These are phyloP conservation scores for Lytechinus variegatus DNA, from an alignment of 35 echinoderm and acorn worm genomes.

Conservation along the genomic window DNA sequence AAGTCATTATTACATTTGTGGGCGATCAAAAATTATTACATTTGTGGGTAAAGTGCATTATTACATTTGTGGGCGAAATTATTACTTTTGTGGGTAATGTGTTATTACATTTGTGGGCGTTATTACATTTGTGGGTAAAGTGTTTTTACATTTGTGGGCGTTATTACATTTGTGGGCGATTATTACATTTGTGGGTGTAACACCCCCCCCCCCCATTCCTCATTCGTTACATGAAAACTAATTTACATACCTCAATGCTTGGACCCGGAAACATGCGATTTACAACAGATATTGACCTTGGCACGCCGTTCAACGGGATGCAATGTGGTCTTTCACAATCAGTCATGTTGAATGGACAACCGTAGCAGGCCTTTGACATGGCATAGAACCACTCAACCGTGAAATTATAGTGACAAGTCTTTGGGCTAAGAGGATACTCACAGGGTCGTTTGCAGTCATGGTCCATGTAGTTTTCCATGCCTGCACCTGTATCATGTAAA, in stretches of 20 bases:
- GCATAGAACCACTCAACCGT: conserved; percentile 76
- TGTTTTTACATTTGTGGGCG: too few species aligned
- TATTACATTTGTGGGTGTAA: too few species aligned
- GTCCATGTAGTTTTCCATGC: background rate
- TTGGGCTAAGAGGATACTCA: conserved; percentile 52
- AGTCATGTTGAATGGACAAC: conserved; percentile 66
- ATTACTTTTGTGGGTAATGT: too few species aligned
- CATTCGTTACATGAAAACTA: too few species aligned
- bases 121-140: too few species aligned
- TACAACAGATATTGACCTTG: conserved; percentile 53
- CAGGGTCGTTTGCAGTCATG: conserved; percentile 69
- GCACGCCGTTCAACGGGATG: conserved; percentile 75
- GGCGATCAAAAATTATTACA: too few species aligned
- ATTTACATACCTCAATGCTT: conserved; percentile 59
- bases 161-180: too few species aligned
- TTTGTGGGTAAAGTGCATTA: too few species aligned
- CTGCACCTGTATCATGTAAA: background rate
- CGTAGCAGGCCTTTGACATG: conserved; percentile 83
- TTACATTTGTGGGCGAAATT: too few species aligned
- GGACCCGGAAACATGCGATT: conserved; percentile 76
- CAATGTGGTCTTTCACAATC: conserved; percentile 74
- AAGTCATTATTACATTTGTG: too few species aligned
- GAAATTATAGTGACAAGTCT: conserved; percentile 69
- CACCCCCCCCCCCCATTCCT: too few species aligned
- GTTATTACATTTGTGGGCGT: too few species aligned